Percentiles rank a stretch among this genome's conserved stretches.
phyloP scores from a whole-genome alignment of 2,797 vertebrate genomes.

The Alca torda region DNA sequence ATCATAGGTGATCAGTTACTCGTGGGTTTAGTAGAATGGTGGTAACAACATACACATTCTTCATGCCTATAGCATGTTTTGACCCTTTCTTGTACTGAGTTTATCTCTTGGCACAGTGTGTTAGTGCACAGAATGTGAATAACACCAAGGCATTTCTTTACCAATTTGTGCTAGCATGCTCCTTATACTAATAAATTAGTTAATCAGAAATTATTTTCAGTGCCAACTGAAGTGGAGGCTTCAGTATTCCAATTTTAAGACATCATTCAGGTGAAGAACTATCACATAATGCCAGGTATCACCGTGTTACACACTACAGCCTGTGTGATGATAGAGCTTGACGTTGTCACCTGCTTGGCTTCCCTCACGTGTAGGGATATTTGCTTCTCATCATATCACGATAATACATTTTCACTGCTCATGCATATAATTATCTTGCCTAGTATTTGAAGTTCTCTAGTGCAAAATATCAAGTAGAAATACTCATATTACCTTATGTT shows the following conservation, averaged over 20 bases:
- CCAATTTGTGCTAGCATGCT: not conserved
- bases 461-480: not conserved
- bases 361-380: not conserved
- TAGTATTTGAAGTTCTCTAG: not conserved
- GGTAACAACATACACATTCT: fast-evolving
- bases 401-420: not conserved
- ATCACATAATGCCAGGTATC: not conserved
- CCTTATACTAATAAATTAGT: not conserved
- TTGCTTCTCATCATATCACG: not conserved
- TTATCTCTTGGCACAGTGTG: not conserved
- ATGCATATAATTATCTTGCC: not conserved
- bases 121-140: not conserved
- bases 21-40: fast-evolving
- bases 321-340: not conserved
- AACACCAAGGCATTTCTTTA: not conserved
- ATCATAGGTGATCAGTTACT: not conserved
- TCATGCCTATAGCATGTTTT: not conserved
- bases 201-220: not conserved
- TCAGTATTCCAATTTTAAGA: not conserved
- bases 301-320: fast-evolving
- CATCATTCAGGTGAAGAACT: not conserved
- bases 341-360: not conserved
- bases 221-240: not conserved
- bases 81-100: not conserved
- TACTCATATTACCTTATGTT: not conserved